Base-by-base conservation (phyloP, 2,113 vertebrate species). In the Mormyrus iriodes region DNA sequence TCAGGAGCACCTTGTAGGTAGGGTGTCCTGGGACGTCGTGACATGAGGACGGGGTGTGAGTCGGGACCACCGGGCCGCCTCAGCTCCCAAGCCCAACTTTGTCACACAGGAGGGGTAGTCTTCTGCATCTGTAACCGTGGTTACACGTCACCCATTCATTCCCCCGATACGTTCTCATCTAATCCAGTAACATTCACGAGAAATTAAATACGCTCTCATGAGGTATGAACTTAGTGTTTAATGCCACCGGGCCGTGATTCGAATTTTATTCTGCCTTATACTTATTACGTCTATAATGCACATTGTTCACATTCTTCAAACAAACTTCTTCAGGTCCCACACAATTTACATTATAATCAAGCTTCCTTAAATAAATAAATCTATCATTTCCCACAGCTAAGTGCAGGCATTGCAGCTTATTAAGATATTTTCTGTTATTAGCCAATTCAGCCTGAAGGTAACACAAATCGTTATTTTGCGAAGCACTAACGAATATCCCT, bases 1-100 rank as follows among this genome's bases (percentile, higher is more conserved):
- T 93, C 93, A 90, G 92, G 89, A 89, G 91, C 92, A 91, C 91
- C 91, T 88, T 94, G 94, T 95, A 91, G 91, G 90, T 92, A 88
- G 87, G 90, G 93, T 91, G 92, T 94, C 92, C 92, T 88, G 90
- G 93, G 93, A 94, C 91, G 88, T 90, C 93, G 89, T 93, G 92
- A 94, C 91, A 91, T 69, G 15, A 83, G 90, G 90, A 83, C 48
- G 89, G 90, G 90, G 89, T 91, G 88, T 7, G 85, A 93, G 94
- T 94, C 92, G 93, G 90, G 93, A 90, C 93, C 88, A 3, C 42
- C 42, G 91, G 90, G 91, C 86, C 31, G 4, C 65, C 35, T 17
- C 35, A 8, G 0, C 31, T 88, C 89, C 88, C 89, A 89, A 88
- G 92, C 93, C 27, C 91, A 88, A 88, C 91, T 92, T 91, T 88